Percentiles rank a stretch among this genome's conserved stretches.
Evolutionary conservation across 2,113 vertebrate genomes (phyloP).

Genomic region (Electrona antarctica): DNA sequence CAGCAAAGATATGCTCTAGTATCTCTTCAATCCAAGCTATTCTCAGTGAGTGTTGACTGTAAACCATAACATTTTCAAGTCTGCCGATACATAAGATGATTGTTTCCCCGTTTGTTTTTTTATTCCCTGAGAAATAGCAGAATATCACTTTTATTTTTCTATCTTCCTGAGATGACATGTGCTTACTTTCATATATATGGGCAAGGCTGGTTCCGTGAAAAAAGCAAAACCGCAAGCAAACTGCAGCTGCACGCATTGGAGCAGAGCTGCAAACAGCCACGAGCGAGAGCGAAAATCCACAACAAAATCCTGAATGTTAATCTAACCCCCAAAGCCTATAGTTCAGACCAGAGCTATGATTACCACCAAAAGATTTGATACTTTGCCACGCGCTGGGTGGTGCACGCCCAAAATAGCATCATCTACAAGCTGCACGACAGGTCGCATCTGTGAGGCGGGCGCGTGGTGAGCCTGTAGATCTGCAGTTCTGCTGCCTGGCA

Average conservation of each 20-base stretch:
- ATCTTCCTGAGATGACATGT: neutral
- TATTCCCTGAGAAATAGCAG: neutral
- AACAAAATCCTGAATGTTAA: no score
- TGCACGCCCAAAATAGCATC: no score
- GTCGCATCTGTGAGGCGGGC: no score
- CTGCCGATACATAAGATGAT: neutral
- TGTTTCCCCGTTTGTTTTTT: neutral
- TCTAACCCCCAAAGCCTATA: no score
- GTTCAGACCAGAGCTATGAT: no score
- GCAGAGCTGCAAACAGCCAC: slow-evolving; percentile 43
- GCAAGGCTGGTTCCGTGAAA: neutral
- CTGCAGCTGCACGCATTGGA: slow-evolving; percentile 49
- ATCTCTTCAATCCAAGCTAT: neutral
- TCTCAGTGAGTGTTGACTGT: neutral
- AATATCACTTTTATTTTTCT: neutral
- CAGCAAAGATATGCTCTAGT: neutral
- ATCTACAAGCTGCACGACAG: no score
- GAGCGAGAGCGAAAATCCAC: neutral
- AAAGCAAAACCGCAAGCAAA: slow-evolving; percentile 35
- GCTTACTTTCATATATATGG: slow-evolving; percentile 4
- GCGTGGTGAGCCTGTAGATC: no score
- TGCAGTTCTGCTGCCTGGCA: no score
- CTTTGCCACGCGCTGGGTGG: no score
- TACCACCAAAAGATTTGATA: no score
- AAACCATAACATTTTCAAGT: neutral